phyloP scores from a whole-genome alignment of 2,888 invertebrate genomes.

The Cephus sareptanus region DNA sequence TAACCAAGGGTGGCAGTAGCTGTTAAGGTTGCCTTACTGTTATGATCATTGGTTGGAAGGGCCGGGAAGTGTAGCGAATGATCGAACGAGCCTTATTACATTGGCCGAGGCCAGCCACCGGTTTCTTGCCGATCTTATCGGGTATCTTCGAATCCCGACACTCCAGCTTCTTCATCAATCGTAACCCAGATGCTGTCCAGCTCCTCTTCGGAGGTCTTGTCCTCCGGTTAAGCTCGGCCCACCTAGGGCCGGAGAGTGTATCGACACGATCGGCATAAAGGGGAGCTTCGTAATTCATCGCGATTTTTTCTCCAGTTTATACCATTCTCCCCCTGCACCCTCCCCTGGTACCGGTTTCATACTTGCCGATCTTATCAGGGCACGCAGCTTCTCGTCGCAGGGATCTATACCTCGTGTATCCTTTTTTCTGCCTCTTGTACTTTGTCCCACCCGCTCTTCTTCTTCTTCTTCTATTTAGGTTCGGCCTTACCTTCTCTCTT shows the following conservation, averaged over 20 bases:
- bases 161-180: slow-evolving; percentile 2
- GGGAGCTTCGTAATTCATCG: slow-evolving; percentile 34
- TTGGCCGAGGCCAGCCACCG: background rate
- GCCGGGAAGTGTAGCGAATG: slow-evolving; percentile 4
- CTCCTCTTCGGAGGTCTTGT: background rate
- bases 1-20: slow-evolving; percentile 31
- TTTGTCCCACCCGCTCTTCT: background rate
- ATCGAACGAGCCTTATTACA: slow-evolving; percentile 1
- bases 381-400: slow-evolving; percentile 28
- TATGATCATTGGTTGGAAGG: slow-evolving; percentile 39
- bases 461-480: background rate
- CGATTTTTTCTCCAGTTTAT: slow-evolving; percentile 17
- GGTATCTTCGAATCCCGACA: background rate
- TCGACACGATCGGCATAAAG: slow-evolving; percentile 18
- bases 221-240: background rate
- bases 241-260: background rate
- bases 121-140: slow-evolving; percentile 26
- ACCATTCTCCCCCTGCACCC: slow-evolving; percentile 13
- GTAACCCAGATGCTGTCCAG: slow-evolving; percentile 1
- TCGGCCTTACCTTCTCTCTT: slow-evolving; percentile 7
- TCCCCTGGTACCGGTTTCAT: slow-evolving; percentile 44
- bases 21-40: slow-evolving; percentile 47
- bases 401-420: background rate
- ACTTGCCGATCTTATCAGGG: slow-evolving; percentile 47
- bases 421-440: slow-evolving; percentile 3